Percentiles rank a stretch among this genome's conserved stretches.
phyloP scores from a whole-genome alignment of 30 jellyfish, hydroid and myxozoan species.

The Aurelia coerulea region DNA sequence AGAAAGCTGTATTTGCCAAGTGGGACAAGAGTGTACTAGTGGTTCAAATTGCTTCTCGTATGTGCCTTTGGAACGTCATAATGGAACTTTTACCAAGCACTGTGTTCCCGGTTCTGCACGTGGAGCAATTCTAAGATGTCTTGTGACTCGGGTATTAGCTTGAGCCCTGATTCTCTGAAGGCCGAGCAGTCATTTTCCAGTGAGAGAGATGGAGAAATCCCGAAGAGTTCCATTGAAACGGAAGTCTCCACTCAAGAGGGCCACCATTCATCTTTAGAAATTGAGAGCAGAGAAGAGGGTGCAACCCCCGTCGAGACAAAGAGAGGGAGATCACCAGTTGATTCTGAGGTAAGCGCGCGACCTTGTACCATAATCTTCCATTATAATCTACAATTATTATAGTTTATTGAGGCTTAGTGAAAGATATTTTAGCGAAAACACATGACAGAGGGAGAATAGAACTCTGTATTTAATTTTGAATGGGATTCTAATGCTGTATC shows the following conservation, averaged over 20 bases:
- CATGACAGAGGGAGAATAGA: too few relatives aligned
- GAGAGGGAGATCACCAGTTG: constrained; percentile 3
- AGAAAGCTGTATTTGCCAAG: background rate
- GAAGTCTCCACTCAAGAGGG: constrained; percentile 10
- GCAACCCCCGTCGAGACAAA: constrained; percentile 49
- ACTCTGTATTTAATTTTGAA: too few relatives aligned
- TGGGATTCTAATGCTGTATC: too few relatives aligned
- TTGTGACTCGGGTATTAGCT: constrained; percentile 42
- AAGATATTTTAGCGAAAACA: too few relatives aligned
- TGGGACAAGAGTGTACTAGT: too few relatives aligned
- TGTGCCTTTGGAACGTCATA: background rate
- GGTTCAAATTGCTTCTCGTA: too few relatives aligned
- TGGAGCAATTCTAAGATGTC: constrained; percentile 24
- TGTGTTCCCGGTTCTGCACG: too few relatives aligned
- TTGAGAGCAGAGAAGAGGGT: background rate
- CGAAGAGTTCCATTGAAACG: background rate
- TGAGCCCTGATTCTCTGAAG: constrained; percentile 29
- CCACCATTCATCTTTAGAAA: constrained; percentile 5
- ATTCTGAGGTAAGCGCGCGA: constrained; percentile 22
- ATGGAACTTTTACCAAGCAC: background rate
- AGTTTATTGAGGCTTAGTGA: too few relatives aligned
- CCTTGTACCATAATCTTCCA: too few relatives aligned
- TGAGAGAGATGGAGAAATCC: background rate
- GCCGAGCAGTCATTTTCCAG: background rate
- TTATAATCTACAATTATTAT: too few relatives aligned